These are phyloP conservation scores for Sebastes diaconus DNA, from an alignment of 2,797 vertebrate species.

Conservation along the genomic window DNA sequence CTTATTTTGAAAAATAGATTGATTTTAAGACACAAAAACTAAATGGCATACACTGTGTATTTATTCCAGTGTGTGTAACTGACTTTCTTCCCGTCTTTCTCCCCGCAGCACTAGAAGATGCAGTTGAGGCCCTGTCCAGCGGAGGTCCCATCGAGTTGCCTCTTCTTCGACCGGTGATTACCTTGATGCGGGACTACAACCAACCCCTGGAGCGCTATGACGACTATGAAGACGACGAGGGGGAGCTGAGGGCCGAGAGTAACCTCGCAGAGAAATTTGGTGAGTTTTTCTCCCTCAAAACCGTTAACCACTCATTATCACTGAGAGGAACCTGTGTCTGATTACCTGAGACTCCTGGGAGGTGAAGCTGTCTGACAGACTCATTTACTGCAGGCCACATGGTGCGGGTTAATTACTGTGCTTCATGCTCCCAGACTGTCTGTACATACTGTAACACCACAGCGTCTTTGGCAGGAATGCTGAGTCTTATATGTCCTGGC, in stretches of 20 bases:
- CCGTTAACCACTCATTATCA: conserved; percentile 36
- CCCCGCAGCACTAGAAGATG: conserved; percentile 69
- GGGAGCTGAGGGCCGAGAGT: conserved; percentile 89
- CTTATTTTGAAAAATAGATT: neutral
- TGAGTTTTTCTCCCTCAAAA: conserved; percentile 61
- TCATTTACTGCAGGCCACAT: conserved; percentile 39
- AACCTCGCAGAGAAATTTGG: conserved; percentile 90
- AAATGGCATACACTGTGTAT: neutral
- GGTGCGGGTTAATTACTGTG: conserved; percentile 46
- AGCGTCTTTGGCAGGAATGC: conserved; percentile 34
- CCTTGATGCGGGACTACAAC: conserved; percentile 84
- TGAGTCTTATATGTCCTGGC: conserved; percentile 36
- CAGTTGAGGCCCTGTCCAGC: conserved; percentile 80
- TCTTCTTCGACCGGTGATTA: conserved; percentile 80
- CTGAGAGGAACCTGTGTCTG: conserved; percentile 45
- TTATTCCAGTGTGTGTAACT: neutral
- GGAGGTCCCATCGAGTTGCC: conserved; percentile 72
- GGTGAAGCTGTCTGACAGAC: conserved; percentile 45
- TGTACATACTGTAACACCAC: conserved; percentile 13
- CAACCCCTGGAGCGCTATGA: conserved; percentile 84
- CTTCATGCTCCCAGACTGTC: conserved; percentile 44
- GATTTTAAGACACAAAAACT: neutral
- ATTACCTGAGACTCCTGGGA: conserved; percentile 44
- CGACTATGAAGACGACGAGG: conserved; percentile 84
- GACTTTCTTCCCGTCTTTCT: neutral